Base-by-base conservation (phyloP, 1,140 invertebrate species). In the Drosophila virilis region DNA sequence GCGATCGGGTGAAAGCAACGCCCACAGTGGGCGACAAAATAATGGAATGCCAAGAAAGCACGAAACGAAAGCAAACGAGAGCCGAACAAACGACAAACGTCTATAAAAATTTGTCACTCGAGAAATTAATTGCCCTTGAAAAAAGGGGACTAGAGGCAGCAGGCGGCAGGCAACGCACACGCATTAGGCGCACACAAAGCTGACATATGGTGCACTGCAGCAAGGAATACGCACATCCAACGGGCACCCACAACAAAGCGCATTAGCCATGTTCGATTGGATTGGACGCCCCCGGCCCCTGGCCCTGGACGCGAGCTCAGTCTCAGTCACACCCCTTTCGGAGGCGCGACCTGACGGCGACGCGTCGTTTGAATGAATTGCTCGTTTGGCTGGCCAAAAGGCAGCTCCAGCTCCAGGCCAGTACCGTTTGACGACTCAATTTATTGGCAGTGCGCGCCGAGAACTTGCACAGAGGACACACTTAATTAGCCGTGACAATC, bases 401-500 rank as follows among this genome's bases (percentile, higher is more conserved):
- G 7, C 22, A 37, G 45, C 6, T 13, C 13, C 32, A n/a, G 45
- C 17, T 50, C 48, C 58, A 15, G 15, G 22, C 22, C 15, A 50
- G 42, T 13, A 57, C 58, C 46, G 58, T 73, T 81, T 90, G 90
- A 91, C 90, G 89, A 80, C 88, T 92, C 91, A 92, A 92, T 92
- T 91, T 91, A 91, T 91, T 80, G 90, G 78, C 76, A 73, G 43
- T 61, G 54, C 59, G 52, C 22, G 22, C 22, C 22, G 65, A 57
- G 55, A 48, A 17, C 48, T 28, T 68, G 61, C 52, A 61, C 58
- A 52, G 15, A 22, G 38, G 73, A 88, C 83, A 84, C 84, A 92
- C 91, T 92, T 92, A 92, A 92, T 92, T 92, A 92, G 91, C 89
- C 90, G 77, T 91, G 89, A 92, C 91, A 92, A 92, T 92, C 91